Evolutionary conservation across 2,113 vertebrate species (phyloP), one percentile per base, ranked within the genome.

Genomic region (Corydoras sp.): DNA sequence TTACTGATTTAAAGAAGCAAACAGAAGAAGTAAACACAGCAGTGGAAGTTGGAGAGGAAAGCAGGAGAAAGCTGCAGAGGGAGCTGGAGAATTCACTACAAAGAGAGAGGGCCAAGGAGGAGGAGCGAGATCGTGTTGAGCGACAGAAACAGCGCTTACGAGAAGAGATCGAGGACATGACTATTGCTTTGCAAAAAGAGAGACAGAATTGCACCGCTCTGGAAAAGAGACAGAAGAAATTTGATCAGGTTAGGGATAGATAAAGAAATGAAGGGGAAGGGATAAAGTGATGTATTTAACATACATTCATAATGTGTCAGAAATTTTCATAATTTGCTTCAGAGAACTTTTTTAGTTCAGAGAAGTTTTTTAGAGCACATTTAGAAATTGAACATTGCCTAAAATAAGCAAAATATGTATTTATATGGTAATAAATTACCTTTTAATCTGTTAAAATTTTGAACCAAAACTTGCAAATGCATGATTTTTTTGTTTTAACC

Each of bases 201-300:
- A 86, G 93, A 59, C 93, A 95, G 82, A 92, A 93, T 58, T 91
- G 93, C 79, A 85, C 86, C 0, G 72, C 88, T 0, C 88, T 96
- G 13, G 93, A 96, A 80, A 95, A 95, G 84, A 92, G 93, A 77
- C 94, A 96, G 83, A 93, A 93, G 82, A 96, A 94, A 75, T 95
- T 95, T 3, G 94, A 96, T 81, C 93, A 95, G 92, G 94, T 95
- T n/a, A 66, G 72, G 58, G 14, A 64, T 30, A 10, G 30, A 65
- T 50, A 10, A 15, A 68, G 56, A 7, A 15, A 10, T 1, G 7
- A 11, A 30, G 5, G 61, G 58, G n/a, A 9, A 56, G 30, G 11
- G 62, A 65, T 49, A 7, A 4, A 69, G n/a, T 6, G 53, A 55
- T 14, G 18, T 24, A 24, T 24, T 24, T 24, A 24, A 24, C 18